Evolutionary conservation across 2,797 vertebrate species (phyloP).

Genomic region (Myiotriccus ornatus): DNA sequence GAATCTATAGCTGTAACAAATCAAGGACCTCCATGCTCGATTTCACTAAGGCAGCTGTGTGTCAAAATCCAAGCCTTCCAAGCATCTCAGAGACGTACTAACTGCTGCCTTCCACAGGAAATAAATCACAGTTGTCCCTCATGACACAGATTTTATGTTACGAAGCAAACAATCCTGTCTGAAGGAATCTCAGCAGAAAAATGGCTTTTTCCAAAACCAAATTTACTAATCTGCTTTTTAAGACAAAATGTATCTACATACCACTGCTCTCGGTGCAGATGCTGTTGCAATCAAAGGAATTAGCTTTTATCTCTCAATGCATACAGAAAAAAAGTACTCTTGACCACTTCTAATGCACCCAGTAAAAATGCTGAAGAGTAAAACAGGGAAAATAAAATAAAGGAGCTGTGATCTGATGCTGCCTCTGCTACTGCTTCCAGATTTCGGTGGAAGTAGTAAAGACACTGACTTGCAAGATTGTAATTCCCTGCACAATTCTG

Average conservation of each 20-base stretch:
- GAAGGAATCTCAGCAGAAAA: background rate
- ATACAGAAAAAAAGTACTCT: background rate
- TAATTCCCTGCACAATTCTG: background rate
- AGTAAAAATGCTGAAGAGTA: background rate
- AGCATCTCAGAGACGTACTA: background rate
- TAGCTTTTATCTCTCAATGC: background rate
- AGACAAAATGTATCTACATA: background rate
- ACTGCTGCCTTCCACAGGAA: background rate
- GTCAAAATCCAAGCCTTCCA: background rate
- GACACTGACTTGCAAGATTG: background rate
- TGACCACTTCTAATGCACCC: background rate
- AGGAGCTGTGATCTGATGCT: background rate
- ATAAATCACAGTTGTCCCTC: background rate
- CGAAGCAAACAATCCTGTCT: background rate
- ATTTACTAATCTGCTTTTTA: background rate
- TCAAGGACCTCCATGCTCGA: background rate
- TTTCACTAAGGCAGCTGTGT: background rate
- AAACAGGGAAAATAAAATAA: background rate
- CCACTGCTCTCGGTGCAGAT: background rate
- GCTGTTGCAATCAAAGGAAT: background rate
- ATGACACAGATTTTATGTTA: background rate
- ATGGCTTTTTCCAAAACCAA: background rate
- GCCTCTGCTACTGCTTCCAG: background rate
- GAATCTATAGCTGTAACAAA: constrained; percentile 36
- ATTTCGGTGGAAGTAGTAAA: background rate